phyloP scores from a whole-genome alignment of 2,797 vertebrate genomes.

The Buceros bicornis region DNA sequence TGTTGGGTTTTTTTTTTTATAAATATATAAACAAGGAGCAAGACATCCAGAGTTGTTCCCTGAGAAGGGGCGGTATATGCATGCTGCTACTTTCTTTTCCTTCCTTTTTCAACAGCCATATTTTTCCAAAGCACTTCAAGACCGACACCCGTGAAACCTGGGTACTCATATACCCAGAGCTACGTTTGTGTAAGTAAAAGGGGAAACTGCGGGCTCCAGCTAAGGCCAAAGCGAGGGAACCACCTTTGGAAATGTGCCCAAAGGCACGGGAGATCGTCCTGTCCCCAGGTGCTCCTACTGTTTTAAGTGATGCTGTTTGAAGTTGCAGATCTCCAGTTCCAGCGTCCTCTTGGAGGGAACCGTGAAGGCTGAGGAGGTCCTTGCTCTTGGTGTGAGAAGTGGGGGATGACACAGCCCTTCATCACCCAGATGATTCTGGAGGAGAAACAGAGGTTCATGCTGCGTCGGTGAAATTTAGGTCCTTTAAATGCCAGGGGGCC shows the following conservation, averaged over 20 bases:
- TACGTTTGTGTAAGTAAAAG: background rate
- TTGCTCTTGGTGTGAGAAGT: background rate
- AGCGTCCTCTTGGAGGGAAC: background rate
- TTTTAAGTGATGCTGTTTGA: background rate
- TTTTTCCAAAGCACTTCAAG: conserved; percentile 13
- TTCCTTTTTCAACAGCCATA: background rate
- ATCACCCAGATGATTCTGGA: background rate
- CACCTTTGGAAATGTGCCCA: background rate
- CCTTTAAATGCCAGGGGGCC: background rate
- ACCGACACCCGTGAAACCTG: background rate
- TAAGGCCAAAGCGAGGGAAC: background rate
- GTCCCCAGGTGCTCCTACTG: background rate
- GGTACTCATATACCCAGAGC: background rate
- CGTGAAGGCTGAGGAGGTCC: background rate
- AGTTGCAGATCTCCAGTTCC: background rate
- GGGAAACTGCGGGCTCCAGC: background rate
- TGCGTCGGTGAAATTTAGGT: background rate
- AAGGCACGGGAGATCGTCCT: background rate
- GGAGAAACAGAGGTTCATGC: background rate
- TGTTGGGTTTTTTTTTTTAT: background rate
- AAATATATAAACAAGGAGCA: background rate
- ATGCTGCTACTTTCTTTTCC: conserved; percentile 6
- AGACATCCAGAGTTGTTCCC: background rate
- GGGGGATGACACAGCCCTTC: background rate
- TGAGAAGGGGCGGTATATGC: background rate